Percentiles rank a stretch among this genome's conserved stretches.
Evolutionary conservation across 2,113 vertebrate genomes (phyloP).

Genomic region (Cyanocitta stelleri): DNA sequence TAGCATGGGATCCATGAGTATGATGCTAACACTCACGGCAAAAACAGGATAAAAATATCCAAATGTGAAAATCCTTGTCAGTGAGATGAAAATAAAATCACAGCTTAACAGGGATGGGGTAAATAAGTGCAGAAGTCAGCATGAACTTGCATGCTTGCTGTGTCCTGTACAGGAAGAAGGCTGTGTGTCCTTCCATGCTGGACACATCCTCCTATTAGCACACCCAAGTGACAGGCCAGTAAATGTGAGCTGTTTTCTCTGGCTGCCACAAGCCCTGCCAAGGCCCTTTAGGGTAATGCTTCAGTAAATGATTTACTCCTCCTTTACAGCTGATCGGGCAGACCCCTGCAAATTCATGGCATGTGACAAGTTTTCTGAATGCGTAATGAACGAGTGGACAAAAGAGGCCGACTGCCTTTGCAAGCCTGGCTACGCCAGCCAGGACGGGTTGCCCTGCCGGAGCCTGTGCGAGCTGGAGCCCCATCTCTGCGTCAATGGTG

Average conservation of each 20-base stretch:
- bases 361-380: conserved; percentile 79
- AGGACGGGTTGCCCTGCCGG: conserved; percentile 73
- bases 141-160: background rate
- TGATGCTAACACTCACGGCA: background rate
- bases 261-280: background rate
- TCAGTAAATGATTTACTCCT: background rate
- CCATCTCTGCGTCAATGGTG: conserved; percentile 68
- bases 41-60: background rate
- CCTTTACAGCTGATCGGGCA: conserved; percentile 81
- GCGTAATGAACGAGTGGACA: conserved; percentile 69
- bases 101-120: background rate
- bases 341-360: conserved; percentile 88
- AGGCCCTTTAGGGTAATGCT: background rate
- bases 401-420: conserved; percentile 81
- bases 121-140: background rate
- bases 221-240: background rate
- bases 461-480: conserved; percentile 74
- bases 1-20: background rate
- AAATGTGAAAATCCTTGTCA: background rate
- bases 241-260: background rate
- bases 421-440: conserved; percentile 68
- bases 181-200: background rate
- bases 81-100: background rate
- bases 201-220: background rate
- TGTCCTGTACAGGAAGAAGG: background rate